These are phyloP conservation scores for Polyploca ridens DNA, from an alignment of 2,888 invertebrate species.

Conservation along the genomic window DNA sequence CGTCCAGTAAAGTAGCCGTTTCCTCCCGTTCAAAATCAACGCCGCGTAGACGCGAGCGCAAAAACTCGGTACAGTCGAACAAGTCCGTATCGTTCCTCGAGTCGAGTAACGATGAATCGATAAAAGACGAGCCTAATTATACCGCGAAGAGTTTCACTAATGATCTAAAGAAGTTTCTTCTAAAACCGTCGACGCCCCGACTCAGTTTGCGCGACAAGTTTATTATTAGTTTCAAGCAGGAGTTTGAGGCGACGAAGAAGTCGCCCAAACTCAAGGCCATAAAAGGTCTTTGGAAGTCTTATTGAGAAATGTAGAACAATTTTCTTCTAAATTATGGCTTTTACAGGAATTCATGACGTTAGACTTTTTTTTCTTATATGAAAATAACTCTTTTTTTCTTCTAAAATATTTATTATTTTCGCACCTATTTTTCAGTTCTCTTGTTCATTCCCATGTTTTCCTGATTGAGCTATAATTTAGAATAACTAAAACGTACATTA, in stretches of 20 bases:
- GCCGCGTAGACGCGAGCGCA: constrained; percentile 56
- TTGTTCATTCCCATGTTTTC: background rate
- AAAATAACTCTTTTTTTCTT: too few species aligned
- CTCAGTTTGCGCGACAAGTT: constrained; percentile 78
- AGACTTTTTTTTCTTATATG: background rate
- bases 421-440: too few species aligned
- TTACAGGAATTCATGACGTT: background rate
- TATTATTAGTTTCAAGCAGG: constrained; percentile 77
- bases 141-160: constrained; percentile 82
- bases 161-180: constrained; percentile 76
- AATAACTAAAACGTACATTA: background rate
- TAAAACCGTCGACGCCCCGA: constrained; percentile 74
- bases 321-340: background rate
- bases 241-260: constrained; percentile 73
- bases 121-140: constrained; percentile 77
- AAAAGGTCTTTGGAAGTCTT: constrained; percentile 81
- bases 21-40: constrained; percentile 52
- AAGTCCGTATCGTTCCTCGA: constrained; percentile 81
- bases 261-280: constrained; percentile 80
- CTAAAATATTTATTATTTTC: too few species aligned
- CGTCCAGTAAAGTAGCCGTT: constrained; percentile 42
- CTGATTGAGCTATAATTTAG: background rate
- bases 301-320: constrained; percentile 44
- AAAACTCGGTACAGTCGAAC: constrained; percentile 76
- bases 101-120: constrained; percentile 71